Percentiles rank a stretch among this genome's conserved stretches.
Evolutionary conservation across 2,888 invertebrate genomes (phyloP).

Genomic region (Osmoderma eremita): DNA sequence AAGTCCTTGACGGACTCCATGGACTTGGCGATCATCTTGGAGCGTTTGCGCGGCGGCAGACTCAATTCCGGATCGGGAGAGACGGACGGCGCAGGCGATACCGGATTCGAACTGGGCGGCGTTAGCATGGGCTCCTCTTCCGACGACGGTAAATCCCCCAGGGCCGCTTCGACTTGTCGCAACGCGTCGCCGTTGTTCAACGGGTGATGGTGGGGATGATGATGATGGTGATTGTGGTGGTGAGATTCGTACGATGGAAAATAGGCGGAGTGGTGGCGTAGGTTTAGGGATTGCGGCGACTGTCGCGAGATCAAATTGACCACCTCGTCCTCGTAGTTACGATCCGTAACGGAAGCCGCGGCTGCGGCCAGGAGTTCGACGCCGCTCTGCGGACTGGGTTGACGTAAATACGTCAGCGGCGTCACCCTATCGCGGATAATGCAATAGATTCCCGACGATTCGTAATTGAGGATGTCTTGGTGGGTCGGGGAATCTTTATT

Average conservation of each 20-base stretch:
- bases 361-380: constrained; percentile 63
- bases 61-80: constrained; percentile 70
- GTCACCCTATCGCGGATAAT: constrained; percentile 55
- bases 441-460: constrained; percentile 58
- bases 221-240: constrained; percentile 39
- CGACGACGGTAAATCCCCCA: constrained; percentile 68
- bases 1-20: constrained; percentile 63
- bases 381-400: constrained; percentile 55
- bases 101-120: constrained; percentile 71
- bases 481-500: constrained; percentile 55
- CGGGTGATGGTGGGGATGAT: constrained; percentile 52
- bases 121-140: constrained; percentile 67
- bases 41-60: constrained; percentile 81
- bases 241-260: constrained; percentile 58
- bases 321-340: constrained; percentile 57
- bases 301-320: constrained; percentile 57
- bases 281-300: constrained; percentile 45
- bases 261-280: constrained; percentile 57
- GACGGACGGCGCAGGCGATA: constrained; percentile 63
- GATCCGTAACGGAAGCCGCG: constrained; percentile 62
- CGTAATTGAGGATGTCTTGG: constrained; percentile 56
- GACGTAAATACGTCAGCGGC: constrained; percentile 44
- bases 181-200: constrained; percentile 67
- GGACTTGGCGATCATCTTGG: constrained; percentile 78
- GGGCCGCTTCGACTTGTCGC: constrained; percentile 72